Evolutionary conservation across 1,140 invertebrate genomes (phyloP).

Genomic region (Berghia stephanieae): DNA sequence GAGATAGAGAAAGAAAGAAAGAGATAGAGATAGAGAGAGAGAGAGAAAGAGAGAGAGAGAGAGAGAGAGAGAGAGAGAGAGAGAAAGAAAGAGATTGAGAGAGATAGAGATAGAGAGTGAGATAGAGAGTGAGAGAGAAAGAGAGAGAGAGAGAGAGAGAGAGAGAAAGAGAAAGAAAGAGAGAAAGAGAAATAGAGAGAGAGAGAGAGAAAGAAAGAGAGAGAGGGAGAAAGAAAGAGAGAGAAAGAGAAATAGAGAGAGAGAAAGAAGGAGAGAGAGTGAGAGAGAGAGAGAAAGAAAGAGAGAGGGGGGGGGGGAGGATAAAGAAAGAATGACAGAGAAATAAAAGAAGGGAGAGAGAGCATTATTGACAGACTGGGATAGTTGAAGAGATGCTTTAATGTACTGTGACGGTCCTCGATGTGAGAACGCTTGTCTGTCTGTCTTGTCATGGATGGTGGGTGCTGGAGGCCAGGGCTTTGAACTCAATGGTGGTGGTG

Average conservation of each 20-base stretch:
- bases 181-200: constrained; percentile 1
- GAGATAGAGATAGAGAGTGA: too few species aligned
- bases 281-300: constrained; percentile 16
- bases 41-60: background rate
- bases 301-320: constrained; percentile 31
- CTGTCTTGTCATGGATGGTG: too few species aligned
- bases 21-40: too few species aligned
- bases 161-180: background rate
- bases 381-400: too few species aligned
- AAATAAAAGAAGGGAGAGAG: constrained; percentile 16
- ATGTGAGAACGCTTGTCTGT: too few species aligned
- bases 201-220: background rate
- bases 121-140: too few species aligned
- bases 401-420: too few species aligned
- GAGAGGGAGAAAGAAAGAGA: background rate
- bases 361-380: background rate
- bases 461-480: too few species aligned
- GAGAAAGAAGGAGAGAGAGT: constrained; percentile 11
- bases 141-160: background rate
- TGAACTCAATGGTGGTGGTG: too few species aligned
- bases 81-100: too few species aligned
- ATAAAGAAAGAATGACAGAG: background rate
- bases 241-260: background rate
- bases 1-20: background rate
- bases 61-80: background rate